Evolutionary conservation across 2,113 vertebrate genomes (phyloP), one percentile per base, ranked within the genome.

Genomic region (Peromyscus leucopus): DNA sequence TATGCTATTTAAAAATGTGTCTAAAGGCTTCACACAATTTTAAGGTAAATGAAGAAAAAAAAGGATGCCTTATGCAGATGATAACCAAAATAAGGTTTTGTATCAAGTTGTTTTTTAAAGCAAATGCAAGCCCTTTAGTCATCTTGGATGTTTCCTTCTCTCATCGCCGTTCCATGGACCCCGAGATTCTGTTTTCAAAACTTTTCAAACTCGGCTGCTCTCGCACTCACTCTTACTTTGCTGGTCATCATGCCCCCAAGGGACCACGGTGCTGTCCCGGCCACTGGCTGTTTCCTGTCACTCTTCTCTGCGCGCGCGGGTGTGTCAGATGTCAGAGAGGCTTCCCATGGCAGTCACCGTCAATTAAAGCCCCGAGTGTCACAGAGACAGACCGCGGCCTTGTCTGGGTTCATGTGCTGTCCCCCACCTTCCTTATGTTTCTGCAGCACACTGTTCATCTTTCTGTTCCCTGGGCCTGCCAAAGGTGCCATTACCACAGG

Each of bases 11-110:
- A 95, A 93, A 97, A 90, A 90, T 94, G 31, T 21, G 13, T 69
- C 74, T 91, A 67, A 90, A 95, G 71, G 26, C 33, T 95, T 96
- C n/a, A 93, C 87, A 86, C 80, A 51, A 93, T 22, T 94, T 94
- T 39, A 90, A 26, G 85, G 55, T 51, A 85, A 91, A 67, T 80
- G 59, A 94, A 97, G 55, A 21, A n/a, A n/a, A 19, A 83, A 91
- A 86, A 76, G 28, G 61, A 51, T 71, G 22, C 39, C 69, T 71
- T 16, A 22, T 95, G 31, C 6, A 83, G 93, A 48, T 85, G 42
- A 93, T 95, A 95, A 89, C 46, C 36, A 89, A 17, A 88, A 93
- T 67, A 94, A 96, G 83, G 22, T 39, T 93, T 36, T 65, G 1
- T 90, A 39, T 90, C 69, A 92, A 91, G 36, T 71, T 78, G 71